Percentiles rank a stretch among this genome's conserved stretches.
Conservation (phyloP, 2,113 vertebrate species). For the Odobenus rosmarus region DNA sequence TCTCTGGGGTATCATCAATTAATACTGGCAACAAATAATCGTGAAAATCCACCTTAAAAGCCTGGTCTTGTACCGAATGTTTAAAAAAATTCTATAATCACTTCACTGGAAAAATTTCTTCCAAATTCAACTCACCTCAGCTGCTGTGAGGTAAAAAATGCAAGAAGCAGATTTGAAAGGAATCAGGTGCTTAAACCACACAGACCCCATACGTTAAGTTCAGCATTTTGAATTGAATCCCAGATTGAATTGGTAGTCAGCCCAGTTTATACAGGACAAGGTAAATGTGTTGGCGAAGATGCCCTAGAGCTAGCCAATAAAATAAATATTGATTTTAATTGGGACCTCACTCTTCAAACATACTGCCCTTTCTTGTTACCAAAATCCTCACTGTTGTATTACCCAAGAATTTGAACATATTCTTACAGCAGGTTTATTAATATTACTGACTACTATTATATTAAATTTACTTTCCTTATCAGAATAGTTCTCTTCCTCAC, state of each 20-base stretch:
- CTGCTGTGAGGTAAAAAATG: neutral
- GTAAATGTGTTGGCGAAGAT: neutral
- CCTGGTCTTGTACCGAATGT: neutral
- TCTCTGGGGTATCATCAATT: neutral
- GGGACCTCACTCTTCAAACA: neutral
- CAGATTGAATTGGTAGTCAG: neutral
- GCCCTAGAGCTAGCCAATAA: neutral
- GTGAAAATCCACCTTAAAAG: constrained; percentile 11
- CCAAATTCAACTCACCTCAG: neutral
- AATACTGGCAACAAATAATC: neutral
- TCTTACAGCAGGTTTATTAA: neutral
- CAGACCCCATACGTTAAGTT: neutral
- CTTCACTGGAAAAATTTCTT: neutral
- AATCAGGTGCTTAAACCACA: neutral
- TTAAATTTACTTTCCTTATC: neutral
- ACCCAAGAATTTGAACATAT: neutral
- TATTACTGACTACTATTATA: neutral
- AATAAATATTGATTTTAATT: neutral
- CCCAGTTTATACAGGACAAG: neutral
- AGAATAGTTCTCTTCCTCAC: neutral
- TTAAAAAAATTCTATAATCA: neutral
- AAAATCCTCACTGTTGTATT: neutral
- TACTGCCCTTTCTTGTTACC: neutral
- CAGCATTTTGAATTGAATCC: neutral
- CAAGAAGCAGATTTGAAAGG: constrained; percentile 26